These are phyloP conservation scores for Trissonchulus latispiculum DNA, from an alignment of 2,888 invertebrate species.

Conservation along the genomic window DNA sequence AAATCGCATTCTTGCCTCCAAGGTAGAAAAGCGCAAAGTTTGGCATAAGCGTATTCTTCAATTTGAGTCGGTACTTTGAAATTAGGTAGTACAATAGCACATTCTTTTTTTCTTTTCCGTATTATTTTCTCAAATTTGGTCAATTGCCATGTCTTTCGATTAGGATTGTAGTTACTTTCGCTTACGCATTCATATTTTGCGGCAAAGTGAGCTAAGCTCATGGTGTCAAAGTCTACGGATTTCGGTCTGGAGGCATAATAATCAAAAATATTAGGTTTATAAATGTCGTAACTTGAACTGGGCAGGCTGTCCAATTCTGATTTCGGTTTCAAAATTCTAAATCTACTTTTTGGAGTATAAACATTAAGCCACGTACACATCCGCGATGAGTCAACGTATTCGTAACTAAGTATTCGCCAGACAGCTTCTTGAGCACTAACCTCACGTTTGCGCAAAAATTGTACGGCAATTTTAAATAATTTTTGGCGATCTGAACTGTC, in stretches of 20 bases:
- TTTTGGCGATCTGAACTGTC: neutral
- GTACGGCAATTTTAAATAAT: neutral
- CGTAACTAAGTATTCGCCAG: neutral
- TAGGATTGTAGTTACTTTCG: neutral
- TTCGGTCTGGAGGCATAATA: neutral
- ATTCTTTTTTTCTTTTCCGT: neutral
- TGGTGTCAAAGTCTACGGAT: neutral
- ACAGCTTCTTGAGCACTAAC: constrained; percentile 12
- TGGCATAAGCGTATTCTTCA: neutral
- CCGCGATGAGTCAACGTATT: neutral
- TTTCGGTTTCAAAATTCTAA: neutral
- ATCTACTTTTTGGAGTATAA: neutral
- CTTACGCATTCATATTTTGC: neutral
- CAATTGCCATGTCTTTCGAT: neutral
- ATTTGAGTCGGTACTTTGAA: neutral
- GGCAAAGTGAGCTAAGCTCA: constrained; percentile 5
- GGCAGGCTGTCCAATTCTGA: neutral
- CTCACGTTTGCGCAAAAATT: neutral
- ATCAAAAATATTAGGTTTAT: neutral
- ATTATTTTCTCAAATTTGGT: neutral
- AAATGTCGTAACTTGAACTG: neutral
- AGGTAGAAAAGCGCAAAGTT: neutral
- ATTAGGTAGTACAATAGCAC: neutral
- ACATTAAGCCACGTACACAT: neutral
- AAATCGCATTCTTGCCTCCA: neutral